A percentile compares a stretch with the other conserved stretches of the same genome.
Conservation (phyloP, 2,888 invertebrate species). For the Lasioglossum calceatum region DNA sequence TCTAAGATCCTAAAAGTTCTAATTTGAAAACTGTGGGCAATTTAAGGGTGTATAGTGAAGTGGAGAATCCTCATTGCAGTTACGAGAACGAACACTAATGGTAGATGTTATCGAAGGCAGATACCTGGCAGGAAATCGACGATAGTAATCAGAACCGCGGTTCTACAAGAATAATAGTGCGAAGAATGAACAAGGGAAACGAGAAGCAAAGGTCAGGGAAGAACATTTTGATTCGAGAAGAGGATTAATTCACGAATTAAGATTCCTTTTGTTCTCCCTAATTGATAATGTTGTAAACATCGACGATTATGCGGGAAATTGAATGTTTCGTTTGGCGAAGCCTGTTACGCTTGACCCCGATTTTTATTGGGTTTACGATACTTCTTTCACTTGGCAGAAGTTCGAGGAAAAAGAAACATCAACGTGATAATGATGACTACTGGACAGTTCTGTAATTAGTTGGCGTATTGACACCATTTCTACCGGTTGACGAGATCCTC, state of each 20-base stretch:
- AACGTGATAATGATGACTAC: not conserved
- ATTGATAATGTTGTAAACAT: conserved; percentile 22
- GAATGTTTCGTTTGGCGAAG: not conserved
- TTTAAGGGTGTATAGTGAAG: not conserved
- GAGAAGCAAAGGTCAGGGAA: conserved; percentile 33
- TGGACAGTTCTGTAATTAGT: conserved; percentile 17
- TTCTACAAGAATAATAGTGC: conserved; percentile 7
- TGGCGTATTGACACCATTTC: conserved; percentile 33
- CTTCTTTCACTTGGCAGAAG: not conserved
- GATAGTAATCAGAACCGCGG: conserved; percentile 33
- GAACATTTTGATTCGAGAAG: not conserved
- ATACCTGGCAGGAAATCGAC: conserved; percentile 11
- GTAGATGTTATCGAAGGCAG: not conserved
- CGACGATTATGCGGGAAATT: not conserved
- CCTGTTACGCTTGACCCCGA: conserved; percentile 8
- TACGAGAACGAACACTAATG: no score
- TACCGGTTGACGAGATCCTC: not conserved
- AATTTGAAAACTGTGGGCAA: not conserved
- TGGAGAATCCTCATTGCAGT: no score
- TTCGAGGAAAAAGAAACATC: not conserved
- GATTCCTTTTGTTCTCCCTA: not conserved
- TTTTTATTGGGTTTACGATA: not conserved
- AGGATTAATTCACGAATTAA: not conserved
- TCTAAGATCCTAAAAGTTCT: not conserved
- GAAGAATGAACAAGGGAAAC: conserved; percentile 1